A percentile compares a stretch with the other conserved stretches of the same genome.
Evolutionary conservation across 2,888 invertebrate species (phyloP).

Genomic region (Alitta virens): DNA sequence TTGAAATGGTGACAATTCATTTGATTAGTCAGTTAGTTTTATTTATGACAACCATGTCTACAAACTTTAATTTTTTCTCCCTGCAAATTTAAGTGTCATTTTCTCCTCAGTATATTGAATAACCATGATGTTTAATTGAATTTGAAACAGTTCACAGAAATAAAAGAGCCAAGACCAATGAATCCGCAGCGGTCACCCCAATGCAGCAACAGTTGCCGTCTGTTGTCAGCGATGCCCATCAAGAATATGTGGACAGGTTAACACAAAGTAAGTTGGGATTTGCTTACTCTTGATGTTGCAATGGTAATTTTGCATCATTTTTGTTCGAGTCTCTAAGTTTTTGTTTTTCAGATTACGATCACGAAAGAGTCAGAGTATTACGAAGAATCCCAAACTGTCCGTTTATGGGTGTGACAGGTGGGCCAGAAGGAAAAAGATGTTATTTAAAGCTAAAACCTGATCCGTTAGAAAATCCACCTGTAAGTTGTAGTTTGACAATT

Average conservation of each 20-base stretch:
- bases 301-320: not conserved
- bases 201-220: too few species aligned
- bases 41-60: too few species aligned
- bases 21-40: too few species aligned
- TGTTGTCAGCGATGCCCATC: not conserved
- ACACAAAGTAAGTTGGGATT: constrained; percentile 6
- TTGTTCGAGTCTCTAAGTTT: not conserved
- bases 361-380: constrained; percentile 35
- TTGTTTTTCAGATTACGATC: constrained; percentile 14
- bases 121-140: not conserved
- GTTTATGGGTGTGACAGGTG: constrained; percentile 42
- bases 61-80: too few species aligned
- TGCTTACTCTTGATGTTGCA: not conserved
- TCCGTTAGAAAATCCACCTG: not conserved
- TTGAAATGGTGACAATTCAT: too few species aligned
- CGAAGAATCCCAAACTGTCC: constrained; percentile 40
- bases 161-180: not conserved
- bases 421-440: constrained; percentile 40
- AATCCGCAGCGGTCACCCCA: not conserved
- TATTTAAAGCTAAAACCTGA: constrained; percentile 44
- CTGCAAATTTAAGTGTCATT: not conserved
- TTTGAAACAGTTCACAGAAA: constrained; percentile 1
- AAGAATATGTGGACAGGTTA: constrained; percentile 12
- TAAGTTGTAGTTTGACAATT: too few species aligned
- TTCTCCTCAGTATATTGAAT: not conserved